Percentiles rank a stretch among this genome's conserved stretches.
Conservation (phyloP, 2,797 vertebrate species). For the Protosalanx chinensis region DNA sequence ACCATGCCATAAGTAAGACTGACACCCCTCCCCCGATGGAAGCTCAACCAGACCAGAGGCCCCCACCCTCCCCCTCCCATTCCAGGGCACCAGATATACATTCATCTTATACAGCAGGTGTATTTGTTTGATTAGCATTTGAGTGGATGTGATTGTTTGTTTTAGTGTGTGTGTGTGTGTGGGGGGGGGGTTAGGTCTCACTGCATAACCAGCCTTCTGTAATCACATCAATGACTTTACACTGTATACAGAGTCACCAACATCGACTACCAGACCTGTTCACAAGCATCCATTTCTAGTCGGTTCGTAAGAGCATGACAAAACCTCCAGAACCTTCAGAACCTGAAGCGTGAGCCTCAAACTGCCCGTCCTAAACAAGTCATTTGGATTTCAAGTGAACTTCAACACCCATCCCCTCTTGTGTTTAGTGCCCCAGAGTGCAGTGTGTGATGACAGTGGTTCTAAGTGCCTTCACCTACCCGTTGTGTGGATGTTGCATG, state of each 20-base stretch:
- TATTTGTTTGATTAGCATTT: background rate
- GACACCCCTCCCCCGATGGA: conserved; percentile 35
- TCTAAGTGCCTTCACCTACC: conserved; percentile 78
- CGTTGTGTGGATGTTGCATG: conserved; percentile 83
- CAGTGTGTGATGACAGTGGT: conserved; percentile 15
- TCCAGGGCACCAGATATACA: too few species aligned
- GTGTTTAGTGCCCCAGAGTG: conserved; percentile 22
- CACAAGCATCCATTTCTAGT: background rate
- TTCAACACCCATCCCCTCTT: background rate
- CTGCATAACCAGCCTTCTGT: background rate
- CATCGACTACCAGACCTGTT: background rate
- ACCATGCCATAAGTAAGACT: conserved; percentile 43
- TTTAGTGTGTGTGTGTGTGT: too few species aligned
- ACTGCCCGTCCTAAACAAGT: too few species aligned
- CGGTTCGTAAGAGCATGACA: too few species aligned
- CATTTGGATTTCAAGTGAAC: background rate
- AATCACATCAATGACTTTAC: background rate
- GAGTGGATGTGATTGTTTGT: too few species aligned
- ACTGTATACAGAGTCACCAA: too few species aligned
- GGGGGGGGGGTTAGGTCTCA: background rate
- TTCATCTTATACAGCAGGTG: too few species aligned
- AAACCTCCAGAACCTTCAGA: too few species aligned
- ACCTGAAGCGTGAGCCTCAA: too few species aligned
- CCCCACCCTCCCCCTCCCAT: too few species aligned
- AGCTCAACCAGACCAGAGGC: background rate